Conservation (phyloP, 2,113 vertebrate species). For the Pygoscelis adeliae region DNA sequence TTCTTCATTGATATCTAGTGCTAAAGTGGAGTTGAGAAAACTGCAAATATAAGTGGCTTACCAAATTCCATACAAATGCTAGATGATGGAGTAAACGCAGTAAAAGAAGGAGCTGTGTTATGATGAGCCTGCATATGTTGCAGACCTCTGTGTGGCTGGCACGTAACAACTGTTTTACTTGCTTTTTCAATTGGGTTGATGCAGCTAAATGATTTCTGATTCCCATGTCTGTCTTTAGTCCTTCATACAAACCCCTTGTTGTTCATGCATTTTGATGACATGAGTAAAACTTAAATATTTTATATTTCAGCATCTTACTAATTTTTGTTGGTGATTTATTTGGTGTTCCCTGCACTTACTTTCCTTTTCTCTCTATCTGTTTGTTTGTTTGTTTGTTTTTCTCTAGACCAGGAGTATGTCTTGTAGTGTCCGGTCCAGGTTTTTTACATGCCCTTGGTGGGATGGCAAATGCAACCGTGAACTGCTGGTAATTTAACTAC, state of each 20-base stretch:
- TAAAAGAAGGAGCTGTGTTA: background rate
- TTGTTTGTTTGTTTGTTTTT: background rate
- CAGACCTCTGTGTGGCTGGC: background rate
- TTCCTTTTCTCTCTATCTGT: background rate
- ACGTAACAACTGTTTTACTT: background rate
- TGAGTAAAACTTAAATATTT: background rate
- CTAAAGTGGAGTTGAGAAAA: background rate
- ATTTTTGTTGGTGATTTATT: background rate
- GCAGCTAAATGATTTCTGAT: background rate
- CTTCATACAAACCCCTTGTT: background rate
- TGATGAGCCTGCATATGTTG: background rate
- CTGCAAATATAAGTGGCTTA: background rate
- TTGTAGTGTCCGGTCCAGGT: slow-evolving; percentile 95
- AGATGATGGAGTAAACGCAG: background rate
- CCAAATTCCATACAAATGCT: background rate
- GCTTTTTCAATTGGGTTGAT: background rate
- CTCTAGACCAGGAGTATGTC: slow-evolving; percentile 89
- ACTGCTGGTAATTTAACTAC: slow-evolving; percentile 87
- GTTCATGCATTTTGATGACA: background rate
- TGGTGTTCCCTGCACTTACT: background rate
- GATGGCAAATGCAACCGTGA: slow-evolving; percentile 94
- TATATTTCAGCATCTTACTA: background rate
- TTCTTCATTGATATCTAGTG: background rate
- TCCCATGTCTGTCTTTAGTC: background rate
- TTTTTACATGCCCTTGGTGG: slow-evolving; percentile 90